Conservation (phyloP, 1,140 invertebrate genomes). For the Proales similis region DNA sequence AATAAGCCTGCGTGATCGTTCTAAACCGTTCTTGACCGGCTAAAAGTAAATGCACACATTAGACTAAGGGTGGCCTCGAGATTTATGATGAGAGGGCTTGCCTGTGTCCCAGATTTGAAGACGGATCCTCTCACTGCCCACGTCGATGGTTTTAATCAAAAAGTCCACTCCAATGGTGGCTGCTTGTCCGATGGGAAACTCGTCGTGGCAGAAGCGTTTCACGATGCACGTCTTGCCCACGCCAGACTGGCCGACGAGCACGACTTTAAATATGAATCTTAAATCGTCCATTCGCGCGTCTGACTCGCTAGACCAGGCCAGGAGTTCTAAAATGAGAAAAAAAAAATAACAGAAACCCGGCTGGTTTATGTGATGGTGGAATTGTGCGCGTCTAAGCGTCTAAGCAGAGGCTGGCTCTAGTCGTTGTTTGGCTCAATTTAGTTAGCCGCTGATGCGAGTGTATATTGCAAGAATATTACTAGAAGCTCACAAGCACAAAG, state of each 20-base stretch:
- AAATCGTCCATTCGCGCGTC: slow-evolving; percentile 93
- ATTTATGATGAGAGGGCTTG: background rate
- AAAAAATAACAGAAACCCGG: too few species aligned
- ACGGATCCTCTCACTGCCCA: slow-evolving; percentile 49
- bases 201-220: slow-evolving; percentile 48
- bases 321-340: too few species aligned
- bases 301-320: too few species aligned
- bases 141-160: slow-evolving; percentile 51
- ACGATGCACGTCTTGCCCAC: slow-evolving; percentile 52
- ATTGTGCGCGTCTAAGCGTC: too few species aligned
- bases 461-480: too few species aligned
- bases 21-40: slow-evolving; percentile 73
- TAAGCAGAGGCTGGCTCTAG: too few species aligned
- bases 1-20: slow-evolving; percentile 87
- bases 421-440: too few species aligned
- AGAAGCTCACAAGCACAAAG: too few species aligned
- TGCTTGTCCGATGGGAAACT: slow-evolving; percentile 50
- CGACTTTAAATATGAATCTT: slow-evolving; percentile 95
- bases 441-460: too few species aligned
- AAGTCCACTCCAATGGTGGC: slow-evolving; percentile 53
- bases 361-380: too few species aligned
- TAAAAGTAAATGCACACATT: background rate
- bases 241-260: slow-evolving; percentile 60
- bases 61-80: background rate
- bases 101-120: slow-evolving; percentile 38